Percentiles rank a stretch among this genome's conserved stretches.
phyloP scores from a whole-genome alignment of 2,797 vertebrate species.

The Sebastes minor region DNA sequence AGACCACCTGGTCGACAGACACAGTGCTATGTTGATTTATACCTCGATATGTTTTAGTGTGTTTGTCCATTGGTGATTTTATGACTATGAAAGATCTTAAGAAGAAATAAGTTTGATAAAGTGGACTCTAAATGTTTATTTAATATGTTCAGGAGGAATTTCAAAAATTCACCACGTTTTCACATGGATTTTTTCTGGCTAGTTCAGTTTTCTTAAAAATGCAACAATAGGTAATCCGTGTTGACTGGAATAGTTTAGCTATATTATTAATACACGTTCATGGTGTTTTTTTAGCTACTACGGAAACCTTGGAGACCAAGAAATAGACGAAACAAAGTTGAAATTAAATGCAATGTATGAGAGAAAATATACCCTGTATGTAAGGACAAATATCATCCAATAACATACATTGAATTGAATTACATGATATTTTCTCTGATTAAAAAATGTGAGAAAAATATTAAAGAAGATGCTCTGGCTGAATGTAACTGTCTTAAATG shows the following conservation, averaged over 20 bases:
- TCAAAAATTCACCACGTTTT: neutral
- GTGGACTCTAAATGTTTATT: neutral
- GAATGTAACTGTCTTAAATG: neutral
- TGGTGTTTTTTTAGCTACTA: neutral
- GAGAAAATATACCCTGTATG: neutral
- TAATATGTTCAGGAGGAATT: neutral
- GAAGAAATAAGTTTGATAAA: neutral
- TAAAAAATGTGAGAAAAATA: neutral
- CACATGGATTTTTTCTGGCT: neutral
- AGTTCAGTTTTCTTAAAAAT: neutral
- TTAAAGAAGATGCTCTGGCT: neutral
- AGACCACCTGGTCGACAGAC: slow-evolving; percentile 85
- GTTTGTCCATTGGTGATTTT: neutral
- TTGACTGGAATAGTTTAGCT: neutral
- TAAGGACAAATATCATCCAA: neutral
- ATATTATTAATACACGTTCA: neutral
- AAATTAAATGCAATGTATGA: neutral
- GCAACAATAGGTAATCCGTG: neutral
- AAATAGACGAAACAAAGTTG: neutral
- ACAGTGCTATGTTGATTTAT: neutral
- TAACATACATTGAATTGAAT: neutral
- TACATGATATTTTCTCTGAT: neutral
- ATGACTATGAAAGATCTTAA: neutral
- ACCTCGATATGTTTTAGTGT: neutral
- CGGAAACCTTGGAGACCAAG: neutral